Evolutionary conservation across 2,797 vertebrate species (phyloP), one percentile per base, ranked within the genome.

Genomic region (Hyperoplus lanceolatus): DNA sequence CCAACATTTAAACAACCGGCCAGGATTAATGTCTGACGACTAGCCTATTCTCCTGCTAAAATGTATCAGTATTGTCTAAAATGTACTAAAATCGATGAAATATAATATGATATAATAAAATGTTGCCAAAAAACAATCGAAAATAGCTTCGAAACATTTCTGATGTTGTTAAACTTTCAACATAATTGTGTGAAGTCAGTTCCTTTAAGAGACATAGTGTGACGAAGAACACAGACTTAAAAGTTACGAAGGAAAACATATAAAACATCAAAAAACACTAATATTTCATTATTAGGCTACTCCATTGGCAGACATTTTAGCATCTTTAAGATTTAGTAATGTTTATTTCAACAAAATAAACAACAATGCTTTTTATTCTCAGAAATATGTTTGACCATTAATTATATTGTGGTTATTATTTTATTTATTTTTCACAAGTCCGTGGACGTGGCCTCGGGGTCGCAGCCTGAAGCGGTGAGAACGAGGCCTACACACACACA

Each of bases 401-500:
- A 16, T 36, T 43, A 43, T 6, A 43, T 29, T 29, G 29, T 29
- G 29, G 29, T 29, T 29, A 43, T 1, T 12, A 5, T 36, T 8
- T 15, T 41, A 56, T 29, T 42, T 8, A 5, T 38, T n/a, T 14
- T 29, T 29, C 45, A 13, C 2, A 45, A 9, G 51, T 67, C 43
- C 15, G 36, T 38, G 45, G 0, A 11, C 51, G 45, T n/a, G 65
- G 9, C 62, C 57, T 63, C 60, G 64, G 36, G 16, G 72, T 59
- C 29, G 66, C 57, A 73, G 49, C 43, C 53, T 57, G 50, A 0
- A n/a, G 65, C 55, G 56, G 59, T 66, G 67, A 81, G 42, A 65
- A 39, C 51, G 79, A 73, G 81, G 74, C 74, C 68, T 72, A 1
- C 59, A 57, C 8, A 45, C 62, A 8, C 38, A 12, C 29, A 1